Percentiles rank a stretch among this genome's conserved stretches.
phyloP scores from a whole-genome alignment of 2,797 vertebrate genomes.

The Chaetophractus vellerosus region DNA sequence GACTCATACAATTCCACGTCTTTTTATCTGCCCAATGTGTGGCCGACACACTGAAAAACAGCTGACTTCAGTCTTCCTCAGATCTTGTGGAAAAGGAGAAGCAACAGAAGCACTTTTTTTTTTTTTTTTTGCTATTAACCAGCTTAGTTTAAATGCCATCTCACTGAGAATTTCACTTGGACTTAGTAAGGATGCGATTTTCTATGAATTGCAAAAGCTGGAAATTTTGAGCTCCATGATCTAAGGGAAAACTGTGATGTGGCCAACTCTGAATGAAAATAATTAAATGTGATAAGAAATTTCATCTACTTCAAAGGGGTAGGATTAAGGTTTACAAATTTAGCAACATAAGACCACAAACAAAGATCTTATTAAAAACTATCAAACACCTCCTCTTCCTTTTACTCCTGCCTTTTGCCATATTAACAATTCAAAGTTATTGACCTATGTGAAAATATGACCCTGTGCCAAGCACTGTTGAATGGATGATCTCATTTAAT shows the following conservation, averaged over 20 bases:
- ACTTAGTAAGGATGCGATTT: neutral
- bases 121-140: neutral
- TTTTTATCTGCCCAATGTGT: constrained; percentile 47
- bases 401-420: neutral
- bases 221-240: neutral
- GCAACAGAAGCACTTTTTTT: constrained; percentile 3
- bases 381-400: neutral
- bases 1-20: constrained; percentile 48
- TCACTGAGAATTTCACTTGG: constrained; percentile 29
- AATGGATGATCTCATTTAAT: neutral
- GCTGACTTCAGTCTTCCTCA: constrained; percentile 73
- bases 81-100: constrained; percentile 32
- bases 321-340: constrained; percentile 56
- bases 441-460: neutral
- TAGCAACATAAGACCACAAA: neutral
- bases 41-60: constrained; percentile 38
- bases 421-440: neutral
- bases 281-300: neutral
- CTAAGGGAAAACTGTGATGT: neutral
- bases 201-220: neutral
- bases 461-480: neutral
- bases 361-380: neutral
- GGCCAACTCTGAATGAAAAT: constrained; percentile 9
- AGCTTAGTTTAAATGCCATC: constrained; percentile 30
- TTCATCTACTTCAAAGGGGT: neutral